These are phyloP conservation scores for Budorcas taxicolor DNA, from an alignment of 2,113 vertebrate species.

Conservation along the genomic window DNA sequence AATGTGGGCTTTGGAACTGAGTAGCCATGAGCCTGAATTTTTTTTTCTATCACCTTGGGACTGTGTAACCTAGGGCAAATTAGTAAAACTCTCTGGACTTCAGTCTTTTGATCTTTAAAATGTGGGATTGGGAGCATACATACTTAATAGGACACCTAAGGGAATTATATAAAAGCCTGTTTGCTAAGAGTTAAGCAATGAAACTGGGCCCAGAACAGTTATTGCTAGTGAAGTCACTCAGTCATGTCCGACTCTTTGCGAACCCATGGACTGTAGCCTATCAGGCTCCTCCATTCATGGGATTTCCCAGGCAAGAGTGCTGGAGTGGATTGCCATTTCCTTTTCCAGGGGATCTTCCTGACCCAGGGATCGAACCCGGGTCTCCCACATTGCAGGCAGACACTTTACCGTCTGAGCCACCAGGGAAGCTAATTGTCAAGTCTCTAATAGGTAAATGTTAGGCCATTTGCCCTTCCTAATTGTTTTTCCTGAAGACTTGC, in stretches of 20 bases:
- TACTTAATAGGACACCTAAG: neutral
- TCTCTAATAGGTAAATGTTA: neutral
- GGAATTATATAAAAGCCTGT: neutral
- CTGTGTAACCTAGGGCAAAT: neutral
- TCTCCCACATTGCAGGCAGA: too few relatives aligned
- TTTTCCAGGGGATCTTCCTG: too few relatives aligned
- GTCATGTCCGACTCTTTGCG: too few relatives aligned
- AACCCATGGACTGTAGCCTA: too few relatives aligned
- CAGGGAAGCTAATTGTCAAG: neutral
- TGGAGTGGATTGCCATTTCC: too few relatives aligned
- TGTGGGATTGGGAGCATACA: neutral
- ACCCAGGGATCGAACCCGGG: too few relatives aligned
- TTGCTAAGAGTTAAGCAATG: neutral
- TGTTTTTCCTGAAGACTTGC: neutral
- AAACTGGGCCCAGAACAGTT: neutral
- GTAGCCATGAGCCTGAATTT: neutral
- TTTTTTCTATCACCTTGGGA: neutral
- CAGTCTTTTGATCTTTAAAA: neutral
- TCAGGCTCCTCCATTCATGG: too few relatives aligned
- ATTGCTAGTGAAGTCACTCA: neutral
- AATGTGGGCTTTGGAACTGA: neutral
- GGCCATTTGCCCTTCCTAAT: neutral
- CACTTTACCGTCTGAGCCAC: too few relatives aligned
- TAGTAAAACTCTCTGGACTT: neutral
- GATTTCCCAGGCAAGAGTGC: too few relatives aligned